These are phyloP conservation scores for Mycetomoellerius zeteki DNA, from an alignment of 1,140 invertebrate genomes.

Conservation along the genomic window DNA sequence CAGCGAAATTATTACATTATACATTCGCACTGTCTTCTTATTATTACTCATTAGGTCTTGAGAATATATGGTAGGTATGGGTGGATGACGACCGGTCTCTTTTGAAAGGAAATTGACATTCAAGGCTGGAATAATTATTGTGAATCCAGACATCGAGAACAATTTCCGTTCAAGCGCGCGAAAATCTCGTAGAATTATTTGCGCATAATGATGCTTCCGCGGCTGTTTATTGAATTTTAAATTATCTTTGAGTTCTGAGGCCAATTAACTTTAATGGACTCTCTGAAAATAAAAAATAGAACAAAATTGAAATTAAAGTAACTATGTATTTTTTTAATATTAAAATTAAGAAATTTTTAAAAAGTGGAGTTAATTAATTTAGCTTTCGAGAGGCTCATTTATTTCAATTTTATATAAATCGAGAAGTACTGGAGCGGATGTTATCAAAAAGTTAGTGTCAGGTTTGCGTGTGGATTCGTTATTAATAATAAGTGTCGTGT, in stretches of 20 bases:
- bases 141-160: background rate
- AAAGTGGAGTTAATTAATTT: background rate
- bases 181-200: slow-evolving; percentile 6
- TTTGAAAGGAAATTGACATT: background rate
- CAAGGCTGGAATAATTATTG: slow-evolving; percentile 40
- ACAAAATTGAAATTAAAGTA: background rate
- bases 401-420: background rate
- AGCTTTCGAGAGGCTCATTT: background rate
- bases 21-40: slow-evolving; percentile 38
- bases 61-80: background rate
- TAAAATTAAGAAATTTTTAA: background rate
- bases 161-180: background rate
- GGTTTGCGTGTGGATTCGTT: slow-evolving; percentile 1
- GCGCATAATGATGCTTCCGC: background rate
- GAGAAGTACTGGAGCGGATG: background rate
- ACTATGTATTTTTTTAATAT: too few relatives aligned
- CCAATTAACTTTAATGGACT: background rate
- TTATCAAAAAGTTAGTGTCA: background rate
- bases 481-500: slow-evolving; percentile 26
- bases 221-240: background rate
- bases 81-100: background rate
- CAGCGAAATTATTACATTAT: slow-evolving; percentile 41
- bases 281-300: background rate
- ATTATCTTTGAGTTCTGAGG: background rate
- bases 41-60: slow-evolving; percentile 17